phyloP scores from a whole-genome alignment of 1,140 invertebrate genomes.

The Drosophila orena region DNA sequence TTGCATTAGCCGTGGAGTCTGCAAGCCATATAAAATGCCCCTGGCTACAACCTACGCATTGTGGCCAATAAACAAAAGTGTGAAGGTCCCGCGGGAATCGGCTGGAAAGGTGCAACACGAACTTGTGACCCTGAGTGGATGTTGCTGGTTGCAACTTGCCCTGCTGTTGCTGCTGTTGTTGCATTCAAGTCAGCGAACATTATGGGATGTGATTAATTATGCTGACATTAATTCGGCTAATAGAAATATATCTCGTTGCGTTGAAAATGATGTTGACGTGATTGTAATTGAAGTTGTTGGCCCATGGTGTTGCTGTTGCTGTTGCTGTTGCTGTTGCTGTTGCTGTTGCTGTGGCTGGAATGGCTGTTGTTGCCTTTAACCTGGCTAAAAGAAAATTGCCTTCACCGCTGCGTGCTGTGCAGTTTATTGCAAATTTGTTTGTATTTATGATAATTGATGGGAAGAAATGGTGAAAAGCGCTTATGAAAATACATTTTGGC shows the following conservation, averaged over 20 bases:
- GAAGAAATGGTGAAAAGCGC: constrained; percentile 75
- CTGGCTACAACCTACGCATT: constrained; percentile 77
- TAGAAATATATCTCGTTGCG: constrained; percentile 83
- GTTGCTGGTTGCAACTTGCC: constrained; percentile 15
- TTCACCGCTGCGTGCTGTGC: constrained; percentile 70
- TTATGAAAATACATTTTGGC: constrained; percentile 77
- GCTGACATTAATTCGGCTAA: constrained; percentile 83
- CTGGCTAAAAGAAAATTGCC: constrained; percentile 67
- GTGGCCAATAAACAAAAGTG: constrained; percentile 79
- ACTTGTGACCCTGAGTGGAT: constrained; percentile 65
- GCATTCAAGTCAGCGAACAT: constrained; percentile 47
- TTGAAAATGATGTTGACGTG: constrained; percentile 82
- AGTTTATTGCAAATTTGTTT: constrained; percentile 83
- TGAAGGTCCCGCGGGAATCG: constrained; percentile 59
- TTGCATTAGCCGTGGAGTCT: constrained; percentile 46
- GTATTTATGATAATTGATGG: constrained; percentile 77
- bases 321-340: constrained; percentile 40
- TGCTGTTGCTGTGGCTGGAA: constrained; percentile 33
- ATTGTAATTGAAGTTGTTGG: constrained; percentile 79
- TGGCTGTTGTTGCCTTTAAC: constrained; percentile 68
- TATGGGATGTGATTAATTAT: constrained; percentile 79
- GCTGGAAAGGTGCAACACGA: constrained; percentile 55
- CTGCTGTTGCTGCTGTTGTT: constrained; percentile 16
- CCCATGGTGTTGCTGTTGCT: constrained; percentile 25
- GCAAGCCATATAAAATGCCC: constrained; percentile 68